A percentile compares a stretch with the other conserved stretches of the same genome.
phyloP scores from a whole-genome alignment of 2,797 vertebrate genomes.

The Agapornis canus region DNA sequence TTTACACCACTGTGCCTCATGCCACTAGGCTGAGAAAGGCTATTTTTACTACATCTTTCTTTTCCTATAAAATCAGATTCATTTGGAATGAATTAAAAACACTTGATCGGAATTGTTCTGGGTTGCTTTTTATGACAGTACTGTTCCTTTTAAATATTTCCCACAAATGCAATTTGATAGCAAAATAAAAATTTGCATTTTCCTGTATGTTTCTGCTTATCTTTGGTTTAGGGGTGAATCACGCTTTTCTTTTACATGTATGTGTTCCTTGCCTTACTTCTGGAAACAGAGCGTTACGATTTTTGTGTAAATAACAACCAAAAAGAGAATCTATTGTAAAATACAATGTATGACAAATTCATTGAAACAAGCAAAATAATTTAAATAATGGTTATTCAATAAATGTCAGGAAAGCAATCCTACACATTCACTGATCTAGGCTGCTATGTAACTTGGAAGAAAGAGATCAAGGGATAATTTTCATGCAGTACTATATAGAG shows the following conservation, averaged over 20 bases:
- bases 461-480: neutral
- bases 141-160: neutral
- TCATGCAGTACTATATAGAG: neutral
- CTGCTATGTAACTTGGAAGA: slow-evolving; percentile 19
- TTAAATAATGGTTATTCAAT: slow-evolving; percentile 43
- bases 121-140: neutral
- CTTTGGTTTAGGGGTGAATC: neutral
- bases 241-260: neutral
- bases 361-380: slow-evolving; percentile 42
- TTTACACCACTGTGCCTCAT: neutral
- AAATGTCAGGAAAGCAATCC: slow-evolving; percentile 39
- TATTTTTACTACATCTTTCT: neutral
- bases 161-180: neutral
- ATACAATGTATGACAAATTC: slow-evolving; percentile 25
- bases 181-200: neutral
- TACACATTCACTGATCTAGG: neutral
- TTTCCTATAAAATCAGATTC: neutral
- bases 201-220: neutral
- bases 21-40: neutral
- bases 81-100: slow-evolving; percentile 8
- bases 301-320: slow-evolving; percentile 1
- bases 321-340: slow-evolving; percentile 25
- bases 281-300: neutral
- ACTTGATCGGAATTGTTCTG: neutral
- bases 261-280: slow-evolving; percentile 2